These are phyloP conservation scores for Zaprionus davidi DNA, from an alignment of 1,140 invertebrate species.

Conservation along the genomic window DNA sequence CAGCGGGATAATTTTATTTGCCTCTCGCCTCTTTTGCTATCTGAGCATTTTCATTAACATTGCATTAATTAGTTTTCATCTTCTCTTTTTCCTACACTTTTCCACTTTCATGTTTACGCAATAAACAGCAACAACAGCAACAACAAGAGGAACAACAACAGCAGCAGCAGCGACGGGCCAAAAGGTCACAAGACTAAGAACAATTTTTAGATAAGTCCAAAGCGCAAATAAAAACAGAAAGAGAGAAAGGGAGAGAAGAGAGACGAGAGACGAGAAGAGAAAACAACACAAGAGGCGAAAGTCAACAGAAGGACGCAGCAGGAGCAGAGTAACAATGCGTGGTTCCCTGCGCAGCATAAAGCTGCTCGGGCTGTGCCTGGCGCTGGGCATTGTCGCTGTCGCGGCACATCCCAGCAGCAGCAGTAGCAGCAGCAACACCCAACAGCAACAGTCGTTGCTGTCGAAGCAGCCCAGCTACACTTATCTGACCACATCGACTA, in stretches of 20 bases:
- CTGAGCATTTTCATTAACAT: slow-evolving; percentile 63
- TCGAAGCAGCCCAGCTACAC: slow-evolving; percentile 50
- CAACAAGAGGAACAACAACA: slow-evolving; percentile 10
- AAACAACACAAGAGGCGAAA: slow-evolving; percentile 21
- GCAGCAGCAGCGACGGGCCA: not conserved
- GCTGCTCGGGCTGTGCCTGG: slow-evolving; percentile 48
- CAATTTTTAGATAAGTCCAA: slow-evolving; percentile 63
- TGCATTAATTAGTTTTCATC: slow-evolving; percentile 68
- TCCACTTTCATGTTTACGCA: slow-evolving; percentile 63
- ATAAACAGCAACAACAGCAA: slow-evolving; percentile 42
- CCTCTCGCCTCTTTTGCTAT: slow-evolving; percentile 4
- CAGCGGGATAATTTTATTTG: slow-evolving; percentile 6
- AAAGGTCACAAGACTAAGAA: slow-evolving; percentile 47
- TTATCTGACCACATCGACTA: slow-evolving; percentile 74
- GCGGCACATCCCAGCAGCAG: slow-evolving; percentile 54
- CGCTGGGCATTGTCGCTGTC: slow-evolving; percentile 24
- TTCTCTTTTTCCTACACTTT: slow-evolving; percentile 38
- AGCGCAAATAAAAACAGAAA: slow-evolving; percentile 57
- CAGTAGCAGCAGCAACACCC: slow-evolving; percentile 27
- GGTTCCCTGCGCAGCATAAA: slow-evolving; percentile 40
- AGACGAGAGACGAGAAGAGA: not conserved
- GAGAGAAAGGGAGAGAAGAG: slow-evolving; percentile 6
- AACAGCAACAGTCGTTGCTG: slow-evolving; percentile 25
- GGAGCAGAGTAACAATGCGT: slow-evolving; percentile 55
- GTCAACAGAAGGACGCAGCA: slow-evolving; percentile 3